phyloP scores from a whole-genome alignment of 2,888 invertebrate genomes.

The Lypha dubia region DNA sequence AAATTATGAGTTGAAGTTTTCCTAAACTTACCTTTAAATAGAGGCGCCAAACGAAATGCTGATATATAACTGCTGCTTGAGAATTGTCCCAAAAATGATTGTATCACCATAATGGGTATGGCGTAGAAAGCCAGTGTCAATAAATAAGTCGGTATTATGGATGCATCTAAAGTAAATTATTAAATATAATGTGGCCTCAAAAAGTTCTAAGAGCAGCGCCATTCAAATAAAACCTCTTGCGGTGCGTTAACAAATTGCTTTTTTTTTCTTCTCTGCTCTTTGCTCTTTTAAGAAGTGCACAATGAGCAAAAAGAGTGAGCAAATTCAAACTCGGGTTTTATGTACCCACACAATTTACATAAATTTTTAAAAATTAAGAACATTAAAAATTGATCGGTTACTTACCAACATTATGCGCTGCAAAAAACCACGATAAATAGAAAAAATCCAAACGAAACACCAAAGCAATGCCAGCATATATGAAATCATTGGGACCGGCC shows the following conservation, averaged over 20 bases:
- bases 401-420: conserved; percentile 79
- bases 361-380: background rate
- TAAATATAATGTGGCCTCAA: no score
- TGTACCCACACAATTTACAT: no score
- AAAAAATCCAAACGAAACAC: conserved; percentile 92
- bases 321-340: background rate
- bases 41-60: conserved; percentile 90
- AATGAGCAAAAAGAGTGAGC: no score
- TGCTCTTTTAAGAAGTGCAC: no score
- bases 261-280: no score
- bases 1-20: no score
- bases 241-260: no score
- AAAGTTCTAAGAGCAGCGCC: no score
- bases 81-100: conserved; percentile 94
- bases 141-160: conserved; percentile 75
- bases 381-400: conserved; percentile 16
- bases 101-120: conserved; percentile 93
- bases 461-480: conserved; percentile 91
- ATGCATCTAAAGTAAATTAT: conserved; percentile 73
- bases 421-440: conserved; percentile 85
- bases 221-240: no score
- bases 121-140: conserved; percentile 87
- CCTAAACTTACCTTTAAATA: conserved; percentile 90
- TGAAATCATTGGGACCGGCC: conserved; percentile 89
- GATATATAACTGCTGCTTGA: conserved; percentile 92